Conservation (phyloP, 2,797 vertebrate species). For the Rachycentron canadum region DNA sequence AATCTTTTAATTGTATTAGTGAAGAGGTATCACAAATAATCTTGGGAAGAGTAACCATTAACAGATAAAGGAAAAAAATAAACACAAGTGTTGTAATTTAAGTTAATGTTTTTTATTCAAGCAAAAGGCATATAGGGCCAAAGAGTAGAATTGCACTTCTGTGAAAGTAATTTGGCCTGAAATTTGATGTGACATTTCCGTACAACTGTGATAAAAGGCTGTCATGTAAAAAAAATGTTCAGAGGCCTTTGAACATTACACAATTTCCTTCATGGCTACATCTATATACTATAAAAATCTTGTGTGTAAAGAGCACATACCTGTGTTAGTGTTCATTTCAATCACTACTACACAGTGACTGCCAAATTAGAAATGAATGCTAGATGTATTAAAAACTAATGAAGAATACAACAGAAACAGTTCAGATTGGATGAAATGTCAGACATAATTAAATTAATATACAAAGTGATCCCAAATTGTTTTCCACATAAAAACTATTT, state of each 20-base stretch:
- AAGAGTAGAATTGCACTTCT: conserved; percentile 66
- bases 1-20: background rate
- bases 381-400: background rate
- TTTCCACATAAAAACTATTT: conserved; percentile 21
- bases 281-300: background rate
- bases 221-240: background rate
- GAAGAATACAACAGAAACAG: conserved; percentile 5
- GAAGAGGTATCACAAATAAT: background rate
- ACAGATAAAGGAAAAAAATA: conserved; percentile 7
- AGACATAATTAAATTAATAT: conserved; percentile 14
- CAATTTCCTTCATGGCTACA: conserved; percentile 2
- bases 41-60: background rate
- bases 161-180: conserved; percentile 23
- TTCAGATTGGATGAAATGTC: background rate
- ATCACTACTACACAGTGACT: conserved; percentile 6
- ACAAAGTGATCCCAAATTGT: conserved; percentile 28
- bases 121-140: conserved; percentile 57
- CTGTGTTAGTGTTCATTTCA: conserved; percentile 15
- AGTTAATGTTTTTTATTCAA: conserved; percentile 72
- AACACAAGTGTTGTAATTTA: conserved; percentile 33
- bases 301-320: background rate
- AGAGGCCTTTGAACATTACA: conserved; percentile 5
- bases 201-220: conserved; percentile 16
- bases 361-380: background rate
- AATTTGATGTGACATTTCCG: conserved; percentile 21